These are phyloP conservation scores for Clamator glandarius DNA, from an alignment of 2,797 vertebrate genomes.

Conservation along the genomic window DNA sequence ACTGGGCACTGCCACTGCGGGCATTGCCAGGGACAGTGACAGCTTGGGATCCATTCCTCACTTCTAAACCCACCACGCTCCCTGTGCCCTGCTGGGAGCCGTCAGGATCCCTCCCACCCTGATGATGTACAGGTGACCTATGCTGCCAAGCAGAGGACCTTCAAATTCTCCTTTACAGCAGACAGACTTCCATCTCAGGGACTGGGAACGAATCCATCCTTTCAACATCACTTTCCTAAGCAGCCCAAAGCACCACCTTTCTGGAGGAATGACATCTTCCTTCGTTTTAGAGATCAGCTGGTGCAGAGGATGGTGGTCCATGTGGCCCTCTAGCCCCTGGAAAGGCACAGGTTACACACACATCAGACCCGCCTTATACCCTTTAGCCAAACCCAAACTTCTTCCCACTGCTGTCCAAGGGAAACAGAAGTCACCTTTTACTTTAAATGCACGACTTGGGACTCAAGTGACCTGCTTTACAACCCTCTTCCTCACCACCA, in stretches of 20 bases:
- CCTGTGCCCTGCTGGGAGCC: background rate
- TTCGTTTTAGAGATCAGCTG: background rate
- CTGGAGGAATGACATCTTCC: background rate
- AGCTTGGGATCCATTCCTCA: background rate
- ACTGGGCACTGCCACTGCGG: background rate
- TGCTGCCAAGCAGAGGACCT: background rate
- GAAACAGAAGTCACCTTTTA: background rate
- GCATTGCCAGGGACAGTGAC: fast-evolving
- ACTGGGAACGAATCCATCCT: background rate
- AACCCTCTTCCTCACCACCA: background rate
- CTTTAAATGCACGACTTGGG: background rate
- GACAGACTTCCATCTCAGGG: background rate
- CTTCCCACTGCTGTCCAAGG: background rate
- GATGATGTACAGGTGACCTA: fast-evolving
- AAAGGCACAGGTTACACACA: background rate
- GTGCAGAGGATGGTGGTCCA: background rate
- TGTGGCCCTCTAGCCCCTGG: background rate
- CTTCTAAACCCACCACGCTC: fast-evolving
- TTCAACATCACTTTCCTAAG: background rate
- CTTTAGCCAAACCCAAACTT: background rate
- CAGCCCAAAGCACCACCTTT: background rate
- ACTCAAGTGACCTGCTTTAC: background rate
- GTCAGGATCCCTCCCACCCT: background rate
- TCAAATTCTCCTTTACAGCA: background rate
- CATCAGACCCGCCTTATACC: background rate